phyloP scores from a whole-genome alignment of 2,113 vertebrate species.

The Crocuta crocuta region DNA sequence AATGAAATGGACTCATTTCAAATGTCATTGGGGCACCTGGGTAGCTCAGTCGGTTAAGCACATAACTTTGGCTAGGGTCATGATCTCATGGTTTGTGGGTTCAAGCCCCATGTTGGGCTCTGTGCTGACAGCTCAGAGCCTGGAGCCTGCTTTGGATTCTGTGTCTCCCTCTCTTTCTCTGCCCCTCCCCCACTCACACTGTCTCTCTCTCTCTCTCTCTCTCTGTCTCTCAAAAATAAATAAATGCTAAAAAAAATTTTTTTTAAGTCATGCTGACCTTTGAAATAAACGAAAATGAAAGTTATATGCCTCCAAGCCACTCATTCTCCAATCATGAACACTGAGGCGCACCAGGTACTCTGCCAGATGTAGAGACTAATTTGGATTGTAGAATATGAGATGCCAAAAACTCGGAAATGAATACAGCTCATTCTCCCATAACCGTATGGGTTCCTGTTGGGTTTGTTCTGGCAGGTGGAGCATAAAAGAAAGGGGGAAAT shows the following conservation, averaged over 20 bases:
- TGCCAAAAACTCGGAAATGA: neutral
- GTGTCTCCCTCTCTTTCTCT: no score
- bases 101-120: no score
- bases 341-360: neutral
- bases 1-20: neutral
- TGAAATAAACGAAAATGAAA: neutral
- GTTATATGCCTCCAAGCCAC: neutral
- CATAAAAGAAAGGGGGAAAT: neutral
- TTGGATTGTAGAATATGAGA: neutral
- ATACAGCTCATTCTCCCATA: neutral
- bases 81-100: no score
- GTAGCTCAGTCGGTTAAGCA: no score
- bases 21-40: neutral
- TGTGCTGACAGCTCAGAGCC: no score
- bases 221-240: no score
- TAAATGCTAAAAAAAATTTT: no score
- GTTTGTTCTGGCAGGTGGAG: neutral
- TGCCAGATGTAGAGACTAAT: neutral
- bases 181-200: no score
- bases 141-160: no score
- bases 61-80: no score
- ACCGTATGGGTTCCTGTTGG: neutral
- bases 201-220: no score
- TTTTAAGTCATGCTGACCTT: neutral
- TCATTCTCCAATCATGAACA: neutral